A percentile compares a stretch with the other conserved stretches of the same genome.
Evolutionary conservation across 2,797 vertebrate species (phyloP).

Genomic region (Mycteria americana): DNA sequence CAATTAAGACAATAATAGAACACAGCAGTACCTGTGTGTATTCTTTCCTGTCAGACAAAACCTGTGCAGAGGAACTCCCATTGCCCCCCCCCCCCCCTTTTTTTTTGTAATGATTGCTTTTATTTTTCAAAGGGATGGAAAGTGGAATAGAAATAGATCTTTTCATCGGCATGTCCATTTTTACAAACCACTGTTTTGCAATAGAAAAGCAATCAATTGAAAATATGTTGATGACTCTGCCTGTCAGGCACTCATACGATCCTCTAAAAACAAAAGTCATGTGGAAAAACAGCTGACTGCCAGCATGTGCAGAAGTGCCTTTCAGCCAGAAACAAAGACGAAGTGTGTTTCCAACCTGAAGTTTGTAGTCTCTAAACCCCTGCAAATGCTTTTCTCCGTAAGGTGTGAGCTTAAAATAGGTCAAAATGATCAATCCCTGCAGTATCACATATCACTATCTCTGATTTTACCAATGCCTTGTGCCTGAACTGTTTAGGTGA

Average conservation of each 20-base stretch:
- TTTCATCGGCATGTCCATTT: neutral
- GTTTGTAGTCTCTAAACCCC: neutral
- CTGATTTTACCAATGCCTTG: neutral
- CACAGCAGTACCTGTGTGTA: neutral
- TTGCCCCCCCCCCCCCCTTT: accelerated
- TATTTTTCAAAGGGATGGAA: neutral
- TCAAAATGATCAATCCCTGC: neutral
- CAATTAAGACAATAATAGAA: neutral
- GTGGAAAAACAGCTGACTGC: neutral
- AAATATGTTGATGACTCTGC: neutral
- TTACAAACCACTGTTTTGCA: neutral
- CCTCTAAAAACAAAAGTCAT: neutral
- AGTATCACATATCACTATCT: neutral
- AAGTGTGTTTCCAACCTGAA: neutral
- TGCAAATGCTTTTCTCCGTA: neutral
- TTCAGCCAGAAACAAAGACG: neutral
- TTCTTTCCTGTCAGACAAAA: neutral
- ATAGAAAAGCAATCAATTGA: neutral
- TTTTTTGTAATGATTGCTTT: neutral
- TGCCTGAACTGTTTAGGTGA: neutral
- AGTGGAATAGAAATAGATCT: neutral
- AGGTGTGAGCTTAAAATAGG: neutral
- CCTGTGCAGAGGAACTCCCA: neutral
- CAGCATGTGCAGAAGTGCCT: neutral
- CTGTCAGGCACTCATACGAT: neutral